A percentile compares a stretch with the other conserved stretches of the same genome.
These are phyloP conservation scores for Drosophila maculinotata DNA, from an alignment of 2,888 invertebrate species.

Conservation along the genomic window DNA sequence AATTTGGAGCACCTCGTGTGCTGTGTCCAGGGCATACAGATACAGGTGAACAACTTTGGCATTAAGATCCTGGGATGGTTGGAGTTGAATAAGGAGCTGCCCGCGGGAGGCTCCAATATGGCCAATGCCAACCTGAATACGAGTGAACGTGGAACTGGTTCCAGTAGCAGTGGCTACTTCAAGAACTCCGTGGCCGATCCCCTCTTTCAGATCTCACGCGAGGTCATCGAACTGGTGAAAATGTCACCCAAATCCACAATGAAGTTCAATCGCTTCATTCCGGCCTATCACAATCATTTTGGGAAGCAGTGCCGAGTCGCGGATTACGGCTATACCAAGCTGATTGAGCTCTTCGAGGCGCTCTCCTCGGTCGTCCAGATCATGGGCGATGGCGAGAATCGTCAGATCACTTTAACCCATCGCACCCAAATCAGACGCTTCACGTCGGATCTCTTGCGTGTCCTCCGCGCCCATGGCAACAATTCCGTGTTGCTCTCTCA, in stretches of 20 bases:
- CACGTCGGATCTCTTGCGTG: constrained; percentile 94
- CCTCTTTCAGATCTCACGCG: constrained; percentile 91
- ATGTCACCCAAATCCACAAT: constrained; percentile 93
- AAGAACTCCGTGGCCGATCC: constrained; percentile 83
- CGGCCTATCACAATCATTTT: constrained; percentile 98
- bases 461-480: constrained; percentile 92
- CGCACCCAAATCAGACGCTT: constrained; percentile 95
- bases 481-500: constrained; percentile 90
- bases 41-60: constrained; percentile 85
- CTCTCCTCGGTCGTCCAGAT: constrained; percentile 96
- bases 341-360: constrained; percentile 95
- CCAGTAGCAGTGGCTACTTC: constrained; percentile 56
- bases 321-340: constrained; percentile 97
- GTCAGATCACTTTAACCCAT: constrained; percentile 94
- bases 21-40: constrained; percentile 90
- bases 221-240: constrained; percentile 93
- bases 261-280: constrained; percentile 94
- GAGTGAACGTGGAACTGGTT: constrained; percentile 53
- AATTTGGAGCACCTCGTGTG: constrained; percentile 95
- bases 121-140: constrained; percentile 22
- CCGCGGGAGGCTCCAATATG: constrained; percentile 73
- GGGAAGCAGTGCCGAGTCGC: constrained; percentile 97
- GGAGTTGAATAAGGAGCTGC: constrained; percentile 76
- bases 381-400: constrained; percentile 94
- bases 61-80: constrained; percentile 84